A percentile compares a stretch with the other conserved stretches of the same genome.
Evolutionary conservation across 2,113 vertebrate genomes (phyloP).

Genomic region (Lanius ludovicianus): DNA sequence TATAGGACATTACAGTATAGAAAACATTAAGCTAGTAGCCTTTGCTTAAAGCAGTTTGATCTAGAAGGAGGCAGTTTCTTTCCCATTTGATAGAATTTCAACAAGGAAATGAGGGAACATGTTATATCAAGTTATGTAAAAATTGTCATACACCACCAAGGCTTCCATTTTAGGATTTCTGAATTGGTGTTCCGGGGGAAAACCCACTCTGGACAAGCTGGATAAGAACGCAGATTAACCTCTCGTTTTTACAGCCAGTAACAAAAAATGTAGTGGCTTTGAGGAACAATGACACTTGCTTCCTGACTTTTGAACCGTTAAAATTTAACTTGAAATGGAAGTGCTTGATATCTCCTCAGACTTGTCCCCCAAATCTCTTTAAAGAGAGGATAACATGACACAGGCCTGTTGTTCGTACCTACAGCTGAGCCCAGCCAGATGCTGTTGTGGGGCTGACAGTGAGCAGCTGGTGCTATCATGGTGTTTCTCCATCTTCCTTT

Average conservation of each 20-base stretch:
- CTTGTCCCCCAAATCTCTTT: background rate
- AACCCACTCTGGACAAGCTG: background rate
- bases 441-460: background rate
- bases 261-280: background rate
- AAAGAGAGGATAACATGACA: background rate
- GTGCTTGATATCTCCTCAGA: background rate
- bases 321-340: background rate
- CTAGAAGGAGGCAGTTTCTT: background rate
- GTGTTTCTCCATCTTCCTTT: slow-evolving; percentile 9
- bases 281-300: background rate
- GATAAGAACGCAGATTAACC: background rate
- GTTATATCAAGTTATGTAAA: background rate
- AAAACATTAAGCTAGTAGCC: background rate
- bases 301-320: background rate
- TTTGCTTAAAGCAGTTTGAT: background rate
- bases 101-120: background rate
- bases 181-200: background rate
- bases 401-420: background rate
- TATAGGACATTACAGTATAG: background rate
- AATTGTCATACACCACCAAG: background rate
- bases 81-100: background rate
- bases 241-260: background rate
- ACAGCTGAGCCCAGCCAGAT: background rate
- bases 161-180: background rate
- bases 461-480: background rate